phyloP scores from a whole-genome alignment of 2,113 vertebrate genomes.

The Nothocercus julius region DNA sequence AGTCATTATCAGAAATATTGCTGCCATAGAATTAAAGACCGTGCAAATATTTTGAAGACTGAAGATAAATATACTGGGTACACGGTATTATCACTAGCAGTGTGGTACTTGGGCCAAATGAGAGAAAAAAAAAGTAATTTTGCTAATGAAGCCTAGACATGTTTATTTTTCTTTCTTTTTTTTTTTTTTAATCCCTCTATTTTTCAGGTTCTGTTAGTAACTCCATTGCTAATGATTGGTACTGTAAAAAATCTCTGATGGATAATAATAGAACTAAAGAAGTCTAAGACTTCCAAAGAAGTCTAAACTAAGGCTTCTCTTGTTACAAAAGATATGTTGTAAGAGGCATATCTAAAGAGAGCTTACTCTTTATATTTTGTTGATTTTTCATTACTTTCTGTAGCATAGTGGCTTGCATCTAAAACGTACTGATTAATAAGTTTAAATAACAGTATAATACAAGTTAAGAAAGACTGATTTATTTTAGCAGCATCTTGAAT shows the following conservation, averaged over 20 bases:
- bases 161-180: too few species aligned
- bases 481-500: background rate
- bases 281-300: too few species aligned
- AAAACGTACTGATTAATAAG: background rate
- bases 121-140: background rate
- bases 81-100: too few species aligned
- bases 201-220: background rate
- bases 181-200: accelerated
- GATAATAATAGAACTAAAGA: background rate
- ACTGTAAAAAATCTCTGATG: background rate
- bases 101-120: background rate
- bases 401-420: background rate
- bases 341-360: background rate
- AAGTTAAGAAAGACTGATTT: background rate
- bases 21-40: background rate
- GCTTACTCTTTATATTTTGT: background rate
- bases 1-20: background rate
- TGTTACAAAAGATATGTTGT: accelerated
- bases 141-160: background rate
- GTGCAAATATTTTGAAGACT: background rate
- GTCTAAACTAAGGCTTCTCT: background rate
- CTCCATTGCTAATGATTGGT: too few species aligned
- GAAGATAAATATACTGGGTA: background rate
- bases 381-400: background rate
- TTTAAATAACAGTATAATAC: background rate